Evolutionary conservation across 1,140 invertebrate genomes (phyloP).

Genomic region (Ips typographus): DNA sequence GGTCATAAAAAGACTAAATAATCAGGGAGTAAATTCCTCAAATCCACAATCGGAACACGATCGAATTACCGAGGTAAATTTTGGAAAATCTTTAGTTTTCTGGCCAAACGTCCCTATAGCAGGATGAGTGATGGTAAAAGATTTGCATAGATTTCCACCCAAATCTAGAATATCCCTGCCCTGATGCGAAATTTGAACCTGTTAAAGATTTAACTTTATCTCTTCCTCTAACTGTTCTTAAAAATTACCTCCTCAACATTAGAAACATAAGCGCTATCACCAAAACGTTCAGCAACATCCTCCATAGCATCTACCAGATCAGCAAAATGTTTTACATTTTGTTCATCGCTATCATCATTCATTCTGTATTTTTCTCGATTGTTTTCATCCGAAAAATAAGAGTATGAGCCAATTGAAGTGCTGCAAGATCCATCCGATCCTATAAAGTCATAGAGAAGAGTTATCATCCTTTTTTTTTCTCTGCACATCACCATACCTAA

Average conservation of each 20-base stretch:
- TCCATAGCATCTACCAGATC: constrained; percentile 10
- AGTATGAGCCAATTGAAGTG: constrained; percentile 6
- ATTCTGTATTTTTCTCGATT: neutral
- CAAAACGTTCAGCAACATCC: constrained; percentile 1
- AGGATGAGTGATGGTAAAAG: constrained; percentile 3
- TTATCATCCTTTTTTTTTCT: neutral
- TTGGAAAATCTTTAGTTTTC: neutral
- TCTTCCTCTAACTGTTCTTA: neutral
- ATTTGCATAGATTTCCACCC: constrained; percentile 1
- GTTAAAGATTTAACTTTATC: neutral
- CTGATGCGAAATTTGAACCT: constrained; percentile 16
- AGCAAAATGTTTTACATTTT: neutral
- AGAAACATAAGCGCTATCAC: neutral
- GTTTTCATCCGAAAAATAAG: constrained; percentile 14
- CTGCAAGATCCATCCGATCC: constrained; percentile 4
- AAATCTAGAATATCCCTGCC: constrained; percentile 13
- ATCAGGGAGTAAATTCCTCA: too few relatives aligned
- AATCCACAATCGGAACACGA: too few relatives aligned
- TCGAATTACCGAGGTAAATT: neutral
- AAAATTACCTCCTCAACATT: constrained; percentile 10
- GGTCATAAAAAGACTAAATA: too few relatives aligned
- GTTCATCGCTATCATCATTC: neutral
- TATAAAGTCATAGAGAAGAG: neutral
- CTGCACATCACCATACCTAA: neutral
- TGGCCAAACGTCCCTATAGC: neutral